A percentile compares a stretch with the other conserved stretches of the same genome.
Conservation (phyloP, 2,888 invertebrate genomes). For the Zygothrica quintamaculata region DNA sequence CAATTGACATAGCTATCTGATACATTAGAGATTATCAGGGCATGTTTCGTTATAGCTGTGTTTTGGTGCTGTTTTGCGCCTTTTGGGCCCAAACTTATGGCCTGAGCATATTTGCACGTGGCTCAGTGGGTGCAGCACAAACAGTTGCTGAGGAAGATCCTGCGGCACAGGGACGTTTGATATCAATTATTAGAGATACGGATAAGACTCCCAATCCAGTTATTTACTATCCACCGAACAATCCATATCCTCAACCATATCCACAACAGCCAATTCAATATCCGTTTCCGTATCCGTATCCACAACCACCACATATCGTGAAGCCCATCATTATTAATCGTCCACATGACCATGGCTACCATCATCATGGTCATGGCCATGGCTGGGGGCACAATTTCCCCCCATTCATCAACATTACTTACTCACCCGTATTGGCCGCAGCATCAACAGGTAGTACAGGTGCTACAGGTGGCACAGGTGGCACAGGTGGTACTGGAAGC, state of each 20-base stretch:
- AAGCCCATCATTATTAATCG: constrained; percentile 22
- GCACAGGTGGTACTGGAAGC: background rate
- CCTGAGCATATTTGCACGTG: constrained; percentile 5
- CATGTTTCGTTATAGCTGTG: constrained; percentile 28
- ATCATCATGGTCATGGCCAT: background rate
- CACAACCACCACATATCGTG: constrained; percentile 20
- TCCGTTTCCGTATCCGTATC: constrained; percentile 17
- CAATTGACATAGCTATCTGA: background rate
- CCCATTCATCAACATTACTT: constrained; percentile 44
- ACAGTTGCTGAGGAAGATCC: constrained; percentile 28
- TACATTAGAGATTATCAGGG: background rate
- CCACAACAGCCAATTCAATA: constrained; percentile 19
- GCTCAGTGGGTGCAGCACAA: constrained; percentile 1
- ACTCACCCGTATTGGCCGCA: constrained; percentile 24
- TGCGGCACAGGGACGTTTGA: constrained; percentile 37
- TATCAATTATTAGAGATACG: constrained; percentile 25
- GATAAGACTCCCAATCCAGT: constrained; percentile 37
- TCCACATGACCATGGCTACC: constrained; percentile 7
- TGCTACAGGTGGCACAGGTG: background rate
- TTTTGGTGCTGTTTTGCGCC: constrained; percentile 33
- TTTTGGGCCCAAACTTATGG: constrained; percentile 17
- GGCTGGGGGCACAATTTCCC: background rate
- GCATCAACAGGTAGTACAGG: background rate
- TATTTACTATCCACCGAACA: constrained; percentile 15
- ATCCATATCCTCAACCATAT: constrained; percentile 5